These are phyloP conservation scores for Sinhomidia bicolor DNA, from an alignment of 2,888 invertebrate genomes.

Conservation along the genomic window DNA sequence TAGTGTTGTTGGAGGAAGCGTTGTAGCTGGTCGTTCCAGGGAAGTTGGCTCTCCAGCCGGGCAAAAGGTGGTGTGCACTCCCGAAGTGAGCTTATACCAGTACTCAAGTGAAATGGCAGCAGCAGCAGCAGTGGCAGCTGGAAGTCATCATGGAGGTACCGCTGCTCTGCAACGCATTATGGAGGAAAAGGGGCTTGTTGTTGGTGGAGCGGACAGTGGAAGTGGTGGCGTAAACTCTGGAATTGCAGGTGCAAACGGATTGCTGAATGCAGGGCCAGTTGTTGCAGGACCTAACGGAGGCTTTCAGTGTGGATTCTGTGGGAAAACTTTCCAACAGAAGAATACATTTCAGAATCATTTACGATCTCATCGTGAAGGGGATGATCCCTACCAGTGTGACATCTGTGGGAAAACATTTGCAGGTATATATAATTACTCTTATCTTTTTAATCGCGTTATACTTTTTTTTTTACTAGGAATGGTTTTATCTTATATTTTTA, in stretches of 20 bases:
- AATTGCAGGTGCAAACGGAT: conserved; percentile 7
- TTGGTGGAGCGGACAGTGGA: not conserved
- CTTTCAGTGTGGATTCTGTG: conserved; percentile 88
- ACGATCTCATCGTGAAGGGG: conserved; percentile 84
- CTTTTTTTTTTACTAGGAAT: not conserved
- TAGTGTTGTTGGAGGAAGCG: not conserved
- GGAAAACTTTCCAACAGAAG: conserved; percentile 89
- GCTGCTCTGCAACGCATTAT: conserved; percentile 48
- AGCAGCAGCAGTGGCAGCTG: conserved; percentile 47
- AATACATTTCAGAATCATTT: conserved; percentile 88
- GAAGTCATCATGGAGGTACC: not conserved
- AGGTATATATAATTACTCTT: conserved; percentile 68
- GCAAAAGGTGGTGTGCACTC: conserved; percentile 80
- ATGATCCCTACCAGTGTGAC: conserved; percentile 93
- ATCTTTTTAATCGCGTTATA: not conserved
- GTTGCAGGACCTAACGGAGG: conserved; percentile 81
- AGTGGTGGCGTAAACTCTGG: not conserved
- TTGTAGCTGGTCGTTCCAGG: not conserved
- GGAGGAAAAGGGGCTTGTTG: conserved; percentile 72
- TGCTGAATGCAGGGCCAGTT: not conserved
- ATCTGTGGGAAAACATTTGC: conserved; percentile 95
- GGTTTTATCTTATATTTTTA: not conserved
- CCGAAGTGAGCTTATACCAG: conserved; percentile 80
- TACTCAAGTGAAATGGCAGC: conserved; percentile 75
- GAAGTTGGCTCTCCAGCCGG: conserved; percentile 64